These are phyloP conservation scores for Apodemus sylvaticus DNA, from an alignment of 2,113 vertebrate genomes.

Conservation along the genomic window DNA sequence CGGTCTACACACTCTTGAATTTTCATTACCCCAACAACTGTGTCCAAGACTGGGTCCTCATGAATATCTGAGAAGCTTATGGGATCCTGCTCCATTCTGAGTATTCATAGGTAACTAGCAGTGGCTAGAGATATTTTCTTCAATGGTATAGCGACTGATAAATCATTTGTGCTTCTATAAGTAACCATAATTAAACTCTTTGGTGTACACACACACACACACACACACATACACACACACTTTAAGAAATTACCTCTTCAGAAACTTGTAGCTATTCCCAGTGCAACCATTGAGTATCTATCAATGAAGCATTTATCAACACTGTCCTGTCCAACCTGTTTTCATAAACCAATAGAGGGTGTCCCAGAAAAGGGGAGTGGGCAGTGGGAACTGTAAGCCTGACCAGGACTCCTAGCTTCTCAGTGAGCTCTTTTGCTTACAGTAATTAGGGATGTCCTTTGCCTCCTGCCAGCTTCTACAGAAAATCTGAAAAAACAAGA, in stretches of 20 bases:
- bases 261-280: not conserved
- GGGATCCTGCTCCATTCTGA: too few species aligned
- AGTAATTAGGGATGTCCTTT: slow-evolving; percentile 7
- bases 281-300: not conserved
- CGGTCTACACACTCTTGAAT: not conserved
- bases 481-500: slow-evolving; percentile 29
- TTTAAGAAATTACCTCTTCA: not conserved
- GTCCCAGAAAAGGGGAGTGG: not conserved
- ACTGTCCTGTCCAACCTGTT: not conserved
- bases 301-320: not conserved
- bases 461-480: not conserved
- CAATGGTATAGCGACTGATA: not conserved
- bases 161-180: not conserved
- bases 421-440: not conserved
- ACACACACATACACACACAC: not conserved
- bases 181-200: not conserved
- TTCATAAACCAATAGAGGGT: not conserved
- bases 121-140: not conserved
- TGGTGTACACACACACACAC: not conserved
- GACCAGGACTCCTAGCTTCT: not conserved
- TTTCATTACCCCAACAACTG: not conserved
- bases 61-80: not conserved
- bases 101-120: not conserved
- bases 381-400: not conserved
- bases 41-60: not conserved